Base-by-base conservation (phyloP, 2,797 vertebrate genomes). In the Sebastiscus tertius region DNA sequence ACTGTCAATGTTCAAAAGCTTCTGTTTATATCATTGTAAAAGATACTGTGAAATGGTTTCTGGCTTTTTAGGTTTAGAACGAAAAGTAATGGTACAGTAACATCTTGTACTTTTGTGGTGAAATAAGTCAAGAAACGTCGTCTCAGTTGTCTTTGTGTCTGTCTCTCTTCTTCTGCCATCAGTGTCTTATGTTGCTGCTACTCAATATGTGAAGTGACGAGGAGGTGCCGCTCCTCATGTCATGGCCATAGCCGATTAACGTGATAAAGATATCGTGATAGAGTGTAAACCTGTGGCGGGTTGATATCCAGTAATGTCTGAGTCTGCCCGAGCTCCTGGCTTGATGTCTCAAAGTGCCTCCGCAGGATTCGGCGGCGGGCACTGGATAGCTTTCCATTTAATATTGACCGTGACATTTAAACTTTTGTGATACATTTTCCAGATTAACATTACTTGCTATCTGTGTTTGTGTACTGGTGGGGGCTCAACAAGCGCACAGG, bases 381-480 rank as follows among this genome's bases (percentile, higher is more conserved):
- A 2, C 49, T 67, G 72, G 80, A 66, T 68, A 68, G 27, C 68
- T 56, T 82, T 79, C 82, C 62, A 77, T 91, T 93, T 87, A 90
- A 87, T 84, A 84, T 79, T 33, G 79, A 79, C 89, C 65, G 80
- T 91, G 93, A 92, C 92, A 89, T 82, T 84, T 81, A 83, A 89
- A 93, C 94, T 90, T 42, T 93, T 91, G 82, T 84, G 88, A 88
- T 67, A 72, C 84, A 88, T 89, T 84, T 85, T 80, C 59, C 80
- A 91, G 87, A 92, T 92, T 87, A 92, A 79, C 77, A 49, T 68
- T 63, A 75, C 81, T 80, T 73, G 77, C 82, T 55, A 27, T 80
- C 76, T 72, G 74, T 12, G 33, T 71, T 29, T 49, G 70, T 73
- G 67, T 77, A 7, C 61, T 54, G 39, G 71, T 42, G 56, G 61